phyloP scores from a whole-genome alignment of 2,113 vertebrate species.

The Trematocara unimaculatum region DNA sequence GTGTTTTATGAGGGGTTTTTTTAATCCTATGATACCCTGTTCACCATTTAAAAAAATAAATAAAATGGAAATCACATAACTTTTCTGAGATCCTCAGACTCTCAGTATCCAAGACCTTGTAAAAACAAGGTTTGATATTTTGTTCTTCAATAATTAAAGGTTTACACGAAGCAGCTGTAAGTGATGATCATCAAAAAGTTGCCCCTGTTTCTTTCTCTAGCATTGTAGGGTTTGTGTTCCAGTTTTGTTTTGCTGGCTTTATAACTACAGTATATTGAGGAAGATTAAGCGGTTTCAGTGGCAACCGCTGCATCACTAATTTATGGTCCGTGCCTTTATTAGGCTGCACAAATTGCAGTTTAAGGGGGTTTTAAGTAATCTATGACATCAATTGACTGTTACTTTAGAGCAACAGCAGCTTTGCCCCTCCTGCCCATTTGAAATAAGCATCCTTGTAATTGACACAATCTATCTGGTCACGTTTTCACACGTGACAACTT shows the following conservation, averaged over 20 bases:
- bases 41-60: background rate
- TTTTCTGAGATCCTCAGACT: background rate
- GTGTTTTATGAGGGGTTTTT: background rate
- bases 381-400: background rate
- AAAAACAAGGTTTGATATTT: background rate
- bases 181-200: background rate
- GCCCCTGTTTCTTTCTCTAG: background rate
- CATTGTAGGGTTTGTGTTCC: background rate
- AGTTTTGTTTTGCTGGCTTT: background rate
- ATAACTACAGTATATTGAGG: background rate
- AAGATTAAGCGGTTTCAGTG: background rate
- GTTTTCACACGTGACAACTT: background rate
- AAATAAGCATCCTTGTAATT: constrained; percentile 14
- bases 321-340: background rate
- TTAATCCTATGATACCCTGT: background rate
- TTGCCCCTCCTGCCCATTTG: background rate
- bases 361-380: background rate
- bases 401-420: background rate
- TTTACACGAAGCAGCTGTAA: background rate
- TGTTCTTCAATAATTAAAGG: background rate
- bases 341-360: background rate
- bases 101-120: fast-evolving
- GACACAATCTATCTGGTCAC: constrained; percentile 8
- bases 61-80: fast-evolving
- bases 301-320: background rate